These are phyloP conservation scores for Phenganax subtilis DNA, from an alignment of 92 coral and sea anemone genomes.

Conservation along the genomic window DNA sequence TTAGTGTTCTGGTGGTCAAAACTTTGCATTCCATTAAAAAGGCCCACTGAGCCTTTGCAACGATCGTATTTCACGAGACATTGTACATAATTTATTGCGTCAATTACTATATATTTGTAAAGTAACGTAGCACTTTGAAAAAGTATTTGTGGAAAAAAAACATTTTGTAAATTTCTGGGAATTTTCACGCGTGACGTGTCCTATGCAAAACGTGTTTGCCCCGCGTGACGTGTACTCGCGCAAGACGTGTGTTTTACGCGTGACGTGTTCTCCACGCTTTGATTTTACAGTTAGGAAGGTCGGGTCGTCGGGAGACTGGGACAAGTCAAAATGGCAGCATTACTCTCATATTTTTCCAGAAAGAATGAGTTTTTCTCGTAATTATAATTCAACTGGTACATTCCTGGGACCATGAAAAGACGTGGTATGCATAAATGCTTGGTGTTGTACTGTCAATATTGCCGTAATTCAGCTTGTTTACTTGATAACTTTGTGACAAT, in stretches of 20 bases:
- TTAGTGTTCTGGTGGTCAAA: not conserved
- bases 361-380: constrained; percentile 5
- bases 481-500: not conserved
- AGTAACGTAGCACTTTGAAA: not conserved
- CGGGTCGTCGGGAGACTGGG: not conserved
- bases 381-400: not conserved
- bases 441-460: not conserved
- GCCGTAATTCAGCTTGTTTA: not conserved
- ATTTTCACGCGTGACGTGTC: too few relatives aligned
- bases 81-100: not conserved
- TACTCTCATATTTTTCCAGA: not conserved
- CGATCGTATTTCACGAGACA: not conserved
- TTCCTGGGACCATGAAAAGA: constrained; percentile 17
- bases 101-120: not conserved
- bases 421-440: constrained; percentile 2
- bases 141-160: not conserved
- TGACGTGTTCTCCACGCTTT: not conserved
- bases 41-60: not conserved
- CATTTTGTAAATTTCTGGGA: not conserved
- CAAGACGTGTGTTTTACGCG: too few relatives aligned
- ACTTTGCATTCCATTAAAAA: not conserved
- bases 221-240: too few relatives aligned
- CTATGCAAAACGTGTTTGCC: too few relatives aligned
- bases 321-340: not conserved
- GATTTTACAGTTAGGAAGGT: not conserved